Conservation (phyloP, 2,888 invertebrate genomes). For the Tribolium freemani region DNA sequence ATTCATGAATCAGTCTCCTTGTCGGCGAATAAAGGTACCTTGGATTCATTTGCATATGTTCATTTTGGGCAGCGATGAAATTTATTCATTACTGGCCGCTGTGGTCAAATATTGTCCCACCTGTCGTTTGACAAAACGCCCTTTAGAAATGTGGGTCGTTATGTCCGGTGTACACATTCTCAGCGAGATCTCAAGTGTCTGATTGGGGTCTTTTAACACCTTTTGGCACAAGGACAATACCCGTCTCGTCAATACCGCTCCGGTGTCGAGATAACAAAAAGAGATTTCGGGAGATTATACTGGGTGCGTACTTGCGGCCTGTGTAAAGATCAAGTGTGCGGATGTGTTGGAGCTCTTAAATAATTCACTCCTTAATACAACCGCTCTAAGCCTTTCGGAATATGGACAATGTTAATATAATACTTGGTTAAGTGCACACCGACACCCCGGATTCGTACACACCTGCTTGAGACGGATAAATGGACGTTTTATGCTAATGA, state of each 20-base stretch:
- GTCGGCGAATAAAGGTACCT: no score
- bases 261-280: slow-evolving; percentile 54
- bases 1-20: not conserved
- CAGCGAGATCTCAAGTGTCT: slow-evolving; percentile 52
- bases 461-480: slow-evolving; percentile 42
- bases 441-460: slow-evolving; percentile 37
- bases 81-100: not conserved
- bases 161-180: slow-evolving; percentile 46
- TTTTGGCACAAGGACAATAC: slow-evolving; percentile 56
- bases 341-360: slow-evolving; percentile 56
- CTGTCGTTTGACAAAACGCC: not conserved
- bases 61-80: no score
- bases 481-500: slow-evolving; percentile 45
- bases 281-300: slow-evolving; percentile 56
- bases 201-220: slow-evolving; percentile 55
- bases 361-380: slow-evolving; percentile 56
- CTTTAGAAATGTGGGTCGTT: slow-evolving; percentile 31
- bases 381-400: slow-evolving; percentile 54
- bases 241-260: slow-evolving; percentile 45
- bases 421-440: slow-evolving; percentile 50
- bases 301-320: slow-evolving; percentile 50
- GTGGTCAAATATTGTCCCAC: not conserved
- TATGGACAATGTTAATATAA: slow-evolving; percentile 55
- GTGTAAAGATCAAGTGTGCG: slow-evolving; percentile 56
- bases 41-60: no score